Percentiles rank a stretch among this genome's conserved stretches.
Evolutionary conservation across 2,888 invertebrate genomes (phyloP).

Genomic region (Nasonia oneida): DNA sequence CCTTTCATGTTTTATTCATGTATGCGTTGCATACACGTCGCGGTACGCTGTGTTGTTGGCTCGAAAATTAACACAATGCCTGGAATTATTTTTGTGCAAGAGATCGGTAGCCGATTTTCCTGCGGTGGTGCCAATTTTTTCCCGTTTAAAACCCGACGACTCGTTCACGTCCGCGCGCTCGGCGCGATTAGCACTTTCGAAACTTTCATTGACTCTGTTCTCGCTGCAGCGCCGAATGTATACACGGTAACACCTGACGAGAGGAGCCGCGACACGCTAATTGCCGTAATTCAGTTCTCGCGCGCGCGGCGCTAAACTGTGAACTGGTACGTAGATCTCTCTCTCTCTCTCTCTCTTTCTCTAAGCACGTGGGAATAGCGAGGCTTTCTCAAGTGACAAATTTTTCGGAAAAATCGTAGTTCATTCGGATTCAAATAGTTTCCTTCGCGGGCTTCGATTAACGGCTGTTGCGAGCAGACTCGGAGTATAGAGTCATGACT

Average conservation of each 20-base stretch:
- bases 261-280: not conserved
- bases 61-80: not conserved
- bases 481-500: not conserved
- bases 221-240: not conserved
- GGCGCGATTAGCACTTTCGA: slow-evolving; percentile 56
- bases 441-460: not conserved
- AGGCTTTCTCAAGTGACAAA: not conserved
- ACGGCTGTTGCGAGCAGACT: not conserved
- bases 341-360: not conserved
- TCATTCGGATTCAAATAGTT: not conserved
- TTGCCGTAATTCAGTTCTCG: not conserved
- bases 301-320: not conserved
- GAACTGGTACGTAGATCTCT: not conserved
- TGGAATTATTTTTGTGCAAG: slow-evolving; percentile 8
- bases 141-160: slow-evolving; percentile 3
- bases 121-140: not conserved
- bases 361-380: slow-evolving; percentile 32
- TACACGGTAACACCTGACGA: not conserved
- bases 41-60: not conserved
- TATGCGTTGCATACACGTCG: not conserved
- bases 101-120: not conserved
- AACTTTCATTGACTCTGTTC: slow-evolving; percentile 41
- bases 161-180: slow-evolving; percentile 50
- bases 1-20: not conserved
- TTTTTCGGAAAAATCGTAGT: too few relatives aligned